Percentiles rank a stretch among this genome's conserved stretches.
Evolutionary conservation across 2,113 vertebrate genomes (phyloP).

Genomic region (Leptosomus discolor): DNA sequence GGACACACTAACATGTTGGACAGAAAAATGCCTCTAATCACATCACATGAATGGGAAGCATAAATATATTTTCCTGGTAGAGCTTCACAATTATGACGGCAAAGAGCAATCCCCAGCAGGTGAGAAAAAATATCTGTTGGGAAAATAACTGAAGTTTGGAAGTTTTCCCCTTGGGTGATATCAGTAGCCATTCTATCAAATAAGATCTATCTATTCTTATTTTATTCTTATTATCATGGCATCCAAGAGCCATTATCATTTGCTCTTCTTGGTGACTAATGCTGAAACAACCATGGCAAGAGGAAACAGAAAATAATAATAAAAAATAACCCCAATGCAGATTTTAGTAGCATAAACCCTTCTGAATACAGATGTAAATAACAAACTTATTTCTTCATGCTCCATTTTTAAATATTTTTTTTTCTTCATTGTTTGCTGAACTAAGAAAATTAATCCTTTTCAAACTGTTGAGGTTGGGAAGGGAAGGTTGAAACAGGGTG

Average conservation of each 20-base stretch:
- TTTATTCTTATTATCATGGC: background rate
- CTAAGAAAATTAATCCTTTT: background rate
- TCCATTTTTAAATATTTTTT: background rate
- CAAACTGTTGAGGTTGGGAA: background rate
- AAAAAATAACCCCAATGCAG: background rate
- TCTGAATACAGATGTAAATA: background rate
- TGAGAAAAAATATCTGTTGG: background rate
- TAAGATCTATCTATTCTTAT: background rate
- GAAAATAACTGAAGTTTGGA: conserved; percentile 31
- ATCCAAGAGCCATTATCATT: background rate
- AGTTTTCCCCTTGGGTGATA: background rate
- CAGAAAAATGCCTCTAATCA: background rate
- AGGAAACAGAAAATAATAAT: background rate
- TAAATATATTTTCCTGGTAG: background rate
- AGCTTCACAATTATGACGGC: background rate
- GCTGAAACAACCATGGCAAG: background rate
- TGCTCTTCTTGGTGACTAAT: background rate
- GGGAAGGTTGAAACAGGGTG: background rate
- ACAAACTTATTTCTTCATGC: background rate
- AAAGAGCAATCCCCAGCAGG: background rate
- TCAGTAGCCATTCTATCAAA: background rate
- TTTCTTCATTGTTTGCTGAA: background rate
- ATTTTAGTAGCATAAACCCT: background rate
- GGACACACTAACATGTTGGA: background rate
- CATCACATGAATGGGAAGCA: background rate